These are phyloP conservation scores for Varroa destructor DNA, from an alignment of 1,140 invertebrate genomes.

Conservation along the genomic window DNA sequence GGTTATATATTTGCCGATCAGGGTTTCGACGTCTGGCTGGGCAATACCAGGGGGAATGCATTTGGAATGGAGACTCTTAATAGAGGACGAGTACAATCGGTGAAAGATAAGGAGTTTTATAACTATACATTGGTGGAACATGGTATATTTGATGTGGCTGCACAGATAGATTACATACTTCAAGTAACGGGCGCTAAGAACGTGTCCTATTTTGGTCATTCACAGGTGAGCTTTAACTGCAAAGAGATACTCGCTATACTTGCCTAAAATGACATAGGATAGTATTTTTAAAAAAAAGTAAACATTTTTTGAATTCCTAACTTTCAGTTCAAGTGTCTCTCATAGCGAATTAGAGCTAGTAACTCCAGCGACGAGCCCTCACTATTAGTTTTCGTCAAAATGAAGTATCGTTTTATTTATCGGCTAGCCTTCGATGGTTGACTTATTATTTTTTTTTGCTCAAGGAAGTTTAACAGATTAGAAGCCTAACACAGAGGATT, in stretches of 20 bases:
- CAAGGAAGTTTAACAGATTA: no score
- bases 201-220: conserved; percentile 8
- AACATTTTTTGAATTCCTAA: no score
- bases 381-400: not conserved
- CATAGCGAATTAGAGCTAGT: not conserved
- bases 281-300: no score
- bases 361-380: not conserved
- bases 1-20: conserved; percentile 2
- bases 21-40: conserved; percentile 12
- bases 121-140: conserved; percentile 7
- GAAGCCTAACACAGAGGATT: no score
- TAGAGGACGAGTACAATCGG: not conserved
- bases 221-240: not conserved
- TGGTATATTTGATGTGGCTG: not conserved
- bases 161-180: conserved; percentile 10
- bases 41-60: not conserved
- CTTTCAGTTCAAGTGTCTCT: not conserved
- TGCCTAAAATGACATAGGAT: no score
- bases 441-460: no score
- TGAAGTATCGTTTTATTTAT: not conserved
- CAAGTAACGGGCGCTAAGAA: not conserved
- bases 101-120: not conserved
- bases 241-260: not conserved
- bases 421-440: no score
- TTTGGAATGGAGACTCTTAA: not conserved